These are phyloP conservation scores for Paraplagusia blochii DNA, from an alignment of 2,113 vertebrate genomes.

Conservation along the genomic window DNA sequence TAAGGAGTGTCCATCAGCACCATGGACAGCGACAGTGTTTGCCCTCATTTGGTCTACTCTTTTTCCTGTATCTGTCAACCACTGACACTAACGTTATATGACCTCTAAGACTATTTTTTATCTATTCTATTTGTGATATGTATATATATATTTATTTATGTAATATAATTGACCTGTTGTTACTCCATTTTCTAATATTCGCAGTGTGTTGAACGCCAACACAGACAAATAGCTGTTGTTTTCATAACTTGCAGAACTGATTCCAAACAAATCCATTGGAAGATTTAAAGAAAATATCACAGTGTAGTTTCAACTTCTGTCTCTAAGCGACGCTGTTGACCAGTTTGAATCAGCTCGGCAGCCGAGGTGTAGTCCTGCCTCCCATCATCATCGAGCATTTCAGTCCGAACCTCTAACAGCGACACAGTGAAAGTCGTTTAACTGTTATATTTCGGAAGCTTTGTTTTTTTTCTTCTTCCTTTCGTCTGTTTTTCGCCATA, in stretches of 20 bases:
- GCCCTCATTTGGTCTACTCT: too few relatives aligned
- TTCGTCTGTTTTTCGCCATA: not conserved
- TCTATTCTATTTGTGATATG: too few relatives aligned
- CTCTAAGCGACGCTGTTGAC: conserved; percentile 42
- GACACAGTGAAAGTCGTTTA: not conserved
- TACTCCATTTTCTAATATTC: too few relatives aligned
- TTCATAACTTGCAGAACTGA: too few relatives aligned
- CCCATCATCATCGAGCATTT: conserved; percentile 4
- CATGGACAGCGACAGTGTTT: conserved; percentile 3
- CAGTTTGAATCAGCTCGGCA: not conserved
- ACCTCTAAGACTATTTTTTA: too few relatives aligned
- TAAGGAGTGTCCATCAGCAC: not conserved
- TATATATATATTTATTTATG: too few relatives aligned
- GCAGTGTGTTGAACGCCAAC: too few relatives aligned
- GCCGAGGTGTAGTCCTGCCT: not conserved
- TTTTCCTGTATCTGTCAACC: too few relatives aligned
- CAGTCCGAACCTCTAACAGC: accelerated
- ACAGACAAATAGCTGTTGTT: too few relatives aligned
- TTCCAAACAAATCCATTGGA: too few relatives aligned
- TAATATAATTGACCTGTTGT: not conserved
- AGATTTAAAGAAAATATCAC: not conserved
- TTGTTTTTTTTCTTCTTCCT: not conserved
- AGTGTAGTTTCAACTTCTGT: conserved; percentile 9
- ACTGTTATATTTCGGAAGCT: too few relatives aligned
- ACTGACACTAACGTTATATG: too few relatives aligned